These are phyloP conservation scores for Hemistola chrysoprasaria DNA, from an alignment of 2,888 invertebrate genomes.

Conservation along the genomic window DNA sequence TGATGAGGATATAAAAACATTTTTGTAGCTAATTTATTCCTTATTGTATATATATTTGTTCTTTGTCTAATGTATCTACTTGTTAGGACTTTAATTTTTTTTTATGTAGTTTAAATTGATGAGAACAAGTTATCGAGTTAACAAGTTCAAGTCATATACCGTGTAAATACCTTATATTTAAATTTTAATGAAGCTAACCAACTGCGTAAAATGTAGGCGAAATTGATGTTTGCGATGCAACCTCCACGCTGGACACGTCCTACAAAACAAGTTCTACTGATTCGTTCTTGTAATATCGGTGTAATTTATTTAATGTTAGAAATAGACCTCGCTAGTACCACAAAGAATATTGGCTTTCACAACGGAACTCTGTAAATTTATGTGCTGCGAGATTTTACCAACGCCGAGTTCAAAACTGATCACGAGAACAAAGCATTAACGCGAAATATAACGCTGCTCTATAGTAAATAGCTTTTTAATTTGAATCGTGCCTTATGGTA, in stretches of 20 bases:
- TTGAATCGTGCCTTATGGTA: conserved; percentile 15
- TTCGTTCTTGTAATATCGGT: conserved; percentile 79
- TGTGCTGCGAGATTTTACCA: conserved; percentile 73
- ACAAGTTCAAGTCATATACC: too few species aligned
- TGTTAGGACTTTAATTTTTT: too few species aligned
- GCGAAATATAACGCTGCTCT: conserved; percentile 29
- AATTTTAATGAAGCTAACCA: too few species aligned
- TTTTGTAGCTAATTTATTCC: too few species aligned
- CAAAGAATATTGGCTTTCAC: conserved; percentile 82
- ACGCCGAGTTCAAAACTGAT: conserved; percentile 49
- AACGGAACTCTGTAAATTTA: conserved; percentile 78
- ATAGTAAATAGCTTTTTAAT: conserved; percentile 17
- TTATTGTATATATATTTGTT: too few species aligned
- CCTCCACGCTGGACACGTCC: conserved; percentile 62
- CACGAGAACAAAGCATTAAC: conserved; percentile 61
- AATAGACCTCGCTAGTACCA: conserved; percentile 67
- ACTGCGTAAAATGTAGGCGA: conserved; percentile 38
- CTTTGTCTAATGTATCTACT: too few species aligned
- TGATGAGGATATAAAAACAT: conserved; percentile 23
- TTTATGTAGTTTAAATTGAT: too few species aligned
- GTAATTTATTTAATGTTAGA: conserved; percentile 82
- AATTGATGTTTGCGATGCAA: conserved; percentile 67
- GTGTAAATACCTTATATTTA: too few species aligned
- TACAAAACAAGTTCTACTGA: conserved; percentile 61
- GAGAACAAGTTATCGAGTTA: too few species aligned